A percentile compares a stretch with the other conserved stretches of the same genome.
phyloP scores from a whole-genome alignment of 1,140 invertebrate genomes.

The Agrypnia vestita region DNA sequence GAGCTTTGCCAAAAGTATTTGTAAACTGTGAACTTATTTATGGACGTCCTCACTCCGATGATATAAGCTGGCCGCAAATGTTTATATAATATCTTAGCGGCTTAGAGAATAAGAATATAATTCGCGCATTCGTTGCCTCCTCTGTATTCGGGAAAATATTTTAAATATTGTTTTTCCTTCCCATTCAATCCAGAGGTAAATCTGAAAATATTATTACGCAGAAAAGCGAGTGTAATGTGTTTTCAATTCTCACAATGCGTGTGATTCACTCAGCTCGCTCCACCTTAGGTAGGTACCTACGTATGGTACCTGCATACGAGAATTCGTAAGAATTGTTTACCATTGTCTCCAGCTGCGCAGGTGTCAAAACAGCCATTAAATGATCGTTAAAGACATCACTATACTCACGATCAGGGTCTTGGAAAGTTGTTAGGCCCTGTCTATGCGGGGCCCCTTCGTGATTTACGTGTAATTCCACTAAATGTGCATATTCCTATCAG shows the following conservation, averaged over 20 bases:
- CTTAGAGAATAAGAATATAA: slow-evolving; percentile 7
- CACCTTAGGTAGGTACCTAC: neutral
- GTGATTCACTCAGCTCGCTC: slow-evolving; percentile 9
- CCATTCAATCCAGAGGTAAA: no score
- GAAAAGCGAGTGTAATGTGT: no score
- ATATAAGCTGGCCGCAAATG: neutral
- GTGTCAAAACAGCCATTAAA: neutral
- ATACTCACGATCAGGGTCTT: no score
- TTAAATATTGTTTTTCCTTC: no score
- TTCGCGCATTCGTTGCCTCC: no score
- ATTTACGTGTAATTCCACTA: no score
- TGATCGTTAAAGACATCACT: no score
- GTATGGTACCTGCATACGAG: neutral
- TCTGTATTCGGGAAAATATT: no score
- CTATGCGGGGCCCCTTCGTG: no score
- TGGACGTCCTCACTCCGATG: slow-evolving; percentile 37
- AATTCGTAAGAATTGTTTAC: slow-evolving; percentile 7
- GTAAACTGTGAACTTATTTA: slow-evolving; percentile 40
- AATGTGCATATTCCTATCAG: no score
- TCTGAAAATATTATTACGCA: no score
- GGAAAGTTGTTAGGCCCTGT: no score
- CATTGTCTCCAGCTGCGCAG: slow-evolving; percentile 4
- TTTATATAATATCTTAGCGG: slow-evolving; percentile 25
- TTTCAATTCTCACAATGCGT: neutral
- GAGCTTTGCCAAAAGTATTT: slow-evolving; percentile 41